Evolutionary conservation across 2,797 vertebrate species (phyloP), one percentile per base, ranked within the genome.

Genomic region (Gambelia wislizenii): DNA sequence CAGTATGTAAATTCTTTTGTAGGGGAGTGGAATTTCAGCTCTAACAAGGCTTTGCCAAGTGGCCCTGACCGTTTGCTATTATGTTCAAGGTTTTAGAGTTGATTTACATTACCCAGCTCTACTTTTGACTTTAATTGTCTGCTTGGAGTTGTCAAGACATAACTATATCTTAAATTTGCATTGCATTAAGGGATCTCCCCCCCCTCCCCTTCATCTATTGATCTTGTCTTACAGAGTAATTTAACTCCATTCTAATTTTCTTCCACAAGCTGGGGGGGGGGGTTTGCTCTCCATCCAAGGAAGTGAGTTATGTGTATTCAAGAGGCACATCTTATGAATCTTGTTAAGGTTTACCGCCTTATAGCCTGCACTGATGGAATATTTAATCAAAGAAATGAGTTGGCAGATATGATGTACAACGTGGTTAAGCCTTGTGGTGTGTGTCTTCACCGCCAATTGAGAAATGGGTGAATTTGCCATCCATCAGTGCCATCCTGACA

Each of bases 351-450:
- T 96, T 97, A 96, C 96, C 13, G 95, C 96, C 96, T 96, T 94
- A 94, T 78, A 97, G 96, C 94, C 96, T 61, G 61, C 93, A 56
- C 96, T 97, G 97, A 97, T 97, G 96, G 97, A 97, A 97, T 97
- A 98, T 98, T 98, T 98, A 98, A 98, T 98, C 97, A 98, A 96
- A 97, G 96, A 94, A 97, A 97, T 97, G 97, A 97, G 96, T 94
- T 97, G 97, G 97, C 97, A 97, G 96, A 93, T 97, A 96, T 97
- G 97, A 97, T 97, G 94, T 96, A 97, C 94, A 96, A 96, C 90
- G 91, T 56, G 93, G 95, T 93, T 94, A 96, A 96, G 96, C 93
- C 94, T 95, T 92, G 94, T 91, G 78, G 95, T 88, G 14, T 94
- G 94, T 92, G 93, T 96, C 97, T 96, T 96, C 93, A 91, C 94